Base-by-base conservation (phyloP, 2,888 invertebrate species). In the Hemistola chrysoprasaria region DNA sequence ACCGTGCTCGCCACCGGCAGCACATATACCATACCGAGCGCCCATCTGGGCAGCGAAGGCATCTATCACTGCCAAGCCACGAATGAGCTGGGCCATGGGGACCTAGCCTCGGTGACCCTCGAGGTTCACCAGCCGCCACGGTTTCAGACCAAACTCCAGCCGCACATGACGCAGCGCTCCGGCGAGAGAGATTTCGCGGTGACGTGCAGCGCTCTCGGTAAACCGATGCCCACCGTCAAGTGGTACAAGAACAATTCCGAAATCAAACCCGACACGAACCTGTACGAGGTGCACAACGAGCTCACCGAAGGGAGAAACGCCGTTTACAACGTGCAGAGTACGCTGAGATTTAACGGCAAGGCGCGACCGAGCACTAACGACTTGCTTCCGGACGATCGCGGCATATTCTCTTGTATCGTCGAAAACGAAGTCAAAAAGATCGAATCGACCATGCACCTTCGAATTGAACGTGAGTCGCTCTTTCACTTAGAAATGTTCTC, bases 71-170 rank as follows among this genome's bases (percentile, higher is more conserved):
- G 97, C 68, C 95, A 97, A 70, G 97, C 97, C 0, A 94, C 93
- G 36, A 97, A 97, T 74, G 96, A 96, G 71, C 90, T 97, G 52
- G 97, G 97, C 1, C 94, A 94, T 52, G 97, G 97, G 0, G 95
- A 95, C 52, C 90, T 94, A 55, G 96, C 96, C 0, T 94, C 95
- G 0, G 96, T 96, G 25, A 93, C 92, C 21, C 90, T 97, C 11
- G 94, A 95, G 71, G 97, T 97, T 0, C 94, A 96, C 69, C 97
- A 97, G 69, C 95, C 96, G 0, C 97, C 97, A 0, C 93, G 94
- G 50, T 94, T 97, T 68, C 91, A 95, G 57, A 92, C 93, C 34
- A 95, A 96, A 63, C 85, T 97, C 28, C 95, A 95, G 65, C 94
- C 95, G 3, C 93, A 96, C 64, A 93, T 94, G 69, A 95, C 95